These are phyloP conservation scores for Oryzias celebensis DNA, from an alignment of 2,113 vertebrate species.

Conservation along the genomic window DNA sequence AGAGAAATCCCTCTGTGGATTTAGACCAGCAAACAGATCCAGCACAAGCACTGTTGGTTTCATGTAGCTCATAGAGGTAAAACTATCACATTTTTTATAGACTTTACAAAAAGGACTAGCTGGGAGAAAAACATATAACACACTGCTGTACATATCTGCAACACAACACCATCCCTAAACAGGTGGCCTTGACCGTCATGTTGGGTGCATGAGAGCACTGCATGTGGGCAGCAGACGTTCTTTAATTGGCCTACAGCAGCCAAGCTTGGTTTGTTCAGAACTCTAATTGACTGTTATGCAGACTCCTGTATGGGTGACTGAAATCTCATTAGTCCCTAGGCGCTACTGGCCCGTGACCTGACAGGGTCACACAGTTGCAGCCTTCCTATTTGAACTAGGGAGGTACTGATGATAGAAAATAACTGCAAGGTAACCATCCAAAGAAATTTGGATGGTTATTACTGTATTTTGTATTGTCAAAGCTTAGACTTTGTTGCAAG, in stretches of 20 bases:
- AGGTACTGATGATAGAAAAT: slow-evolving; percentile 9
- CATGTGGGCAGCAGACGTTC: slow-evolving; percentile 48
- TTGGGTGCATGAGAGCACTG: slow-evolving; percentile 35
- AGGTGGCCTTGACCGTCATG: neutral
- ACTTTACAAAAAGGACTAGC: too few relatives aligned
- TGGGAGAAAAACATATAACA: too few relatives aligned
- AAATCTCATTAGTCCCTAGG: slow-evolving; percentile 50
- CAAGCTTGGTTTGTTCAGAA: slow-evolving; percentile 46
- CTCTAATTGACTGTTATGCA: slow-evolving; percentile 43
- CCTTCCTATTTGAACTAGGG: slow-evolving; percentile 6
- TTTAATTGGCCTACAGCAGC: slow-evolving; percentile 46
- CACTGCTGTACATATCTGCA: too few relatives aligned
- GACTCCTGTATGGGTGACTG: slow-evolving; percentile 35
- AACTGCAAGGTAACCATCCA: neutral
- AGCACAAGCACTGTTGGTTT: too few relatives aligned
- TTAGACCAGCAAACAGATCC: too few relatives aligned
- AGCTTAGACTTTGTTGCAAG: neutral
- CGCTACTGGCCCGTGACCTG: slow-evolving; percentile 27
- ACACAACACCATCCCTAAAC: neutral
- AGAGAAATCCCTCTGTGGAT: too few relatives aligned
- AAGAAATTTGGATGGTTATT: neutral
- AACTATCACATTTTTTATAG: too few relatives aligned
- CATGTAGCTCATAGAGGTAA: too few relatives aligned
- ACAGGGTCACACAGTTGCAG: slow-evolving; percentile 12
- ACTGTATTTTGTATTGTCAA: neutral